phyloP scores from a whole-genome alignment of 2,888 invertebrate species.

The Leistus spinibarbis region DNA sequence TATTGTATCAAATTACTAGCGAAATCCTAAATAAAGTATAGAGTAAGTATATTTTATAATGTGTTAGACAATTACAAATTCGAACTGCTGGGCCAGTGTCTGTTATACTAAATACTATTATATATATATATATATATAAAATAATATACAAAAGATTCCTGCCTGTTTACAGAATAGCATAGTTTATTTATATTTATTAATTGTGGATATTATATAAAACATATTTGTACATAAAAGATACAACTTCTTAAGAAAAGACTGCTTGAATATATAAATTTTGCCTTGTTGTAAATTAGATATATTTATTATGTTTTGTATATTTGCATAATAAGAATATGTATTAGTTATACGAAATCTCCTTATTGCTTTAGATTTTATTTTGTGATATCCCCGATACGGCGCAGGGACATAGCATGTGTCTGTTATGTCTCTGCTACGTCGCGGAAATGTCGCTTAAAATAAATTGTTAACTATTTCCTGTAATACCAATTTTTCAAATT shows the following conservation, averaged over 20 bases:
- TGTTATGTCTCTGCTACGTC: too few species aligned
- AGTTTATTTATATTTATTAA: slow-evolving; percentile 30
- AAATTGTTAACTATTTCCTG: too few species aligned
- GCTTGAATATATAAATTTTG: not conserved
- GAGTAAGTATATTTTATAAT: not conserved
- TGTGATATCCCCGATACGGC: too few species aligned
- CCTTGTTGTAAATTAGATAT: not conserved
- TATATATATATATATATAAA: not conserved
- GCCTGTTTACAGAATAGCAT: slow-evolving; percentile 25
- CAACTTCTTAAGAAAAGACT: not conserved
- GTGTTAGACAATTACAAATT: not conserved
- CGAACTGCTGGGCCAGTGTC: not conserved
- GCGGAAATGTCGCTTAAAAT: too few species aligned
- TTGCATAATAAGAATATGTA: too few species aligned
- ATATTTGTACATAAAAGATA: not conserved
- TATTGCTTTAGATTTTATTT: too few species aligned
- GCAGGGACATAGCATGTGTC: too few species aligned
- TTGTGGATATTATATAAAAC: not conserved
- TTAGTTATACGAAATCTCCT: too few species aligned
- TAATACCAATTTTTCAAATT: too few species aligned
- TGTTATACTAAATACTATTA: not conserved
- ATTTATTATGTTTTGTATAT: not conserved
- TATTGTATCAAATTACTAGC: not conserved
- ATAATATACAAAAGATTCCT: slow-evolving; percentile 24
- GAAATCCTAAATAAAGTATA: not conserved